Percentiles rank a stretch among this genome's conserved stretches.
Conservation (phyloP, 2,797 vertebrate species). For the Sphenodon punctatus region DNA sequence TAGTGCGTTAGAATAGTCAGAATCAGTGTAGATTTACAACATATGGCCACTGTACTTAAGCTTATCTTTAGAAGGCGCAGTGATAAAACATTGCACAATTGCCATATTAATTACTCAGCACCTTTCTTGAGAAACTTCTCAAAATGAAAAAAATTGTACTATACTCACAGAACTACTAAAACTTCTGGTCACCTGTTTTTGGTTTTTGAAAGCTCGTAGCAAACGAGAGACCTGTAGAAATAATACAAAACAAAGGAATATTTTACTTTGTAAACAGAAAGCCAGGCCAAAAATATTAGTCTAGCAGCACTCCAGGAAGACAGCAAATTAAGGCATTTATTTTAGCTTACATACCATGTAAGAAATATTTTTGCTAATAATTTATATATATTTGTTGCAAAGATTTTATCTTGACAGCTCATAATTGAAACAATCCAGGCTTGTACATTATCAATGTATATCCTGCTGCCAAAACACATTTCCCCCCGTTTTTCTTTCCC, state of each 20-base stretch:
- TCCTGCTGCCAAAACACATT: not conserved
- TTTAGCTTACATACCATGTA: not conserved
- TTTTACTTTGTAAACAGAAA: not conserved
- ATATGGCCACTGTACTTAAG: not conserved
- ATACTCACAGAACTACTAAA: slow-evolving; percentile 89
- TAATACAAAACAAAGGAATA: slow-evolving; percentile 15
- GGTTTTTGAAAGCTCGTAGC: slow-evolving; percentile 82
- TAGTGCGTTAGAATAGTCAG: not conserved
- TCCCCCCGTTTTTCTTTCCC: not conserved
- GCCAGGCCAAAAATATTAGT: not conserved
- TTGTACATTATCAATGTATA: no score
- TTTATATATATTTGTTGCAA: fast-evolving
- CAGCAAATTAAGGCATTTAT: not conserved
- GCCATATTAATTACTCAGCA: slow-evolving; percentile 13
- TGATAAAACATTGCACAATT: not conserved
- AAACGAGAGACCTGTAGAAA: slow-evolving; percentile 83
- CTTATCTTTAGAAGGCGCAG: not conserved
- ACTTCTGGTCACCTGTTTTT: slow-evolving; percentile 81
- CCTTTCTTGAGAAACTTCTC: slow-evolving; percentile 78
- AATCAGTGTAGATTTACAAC: not conserved
- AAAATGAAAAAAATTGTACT: slow-evolving; percentile 60
- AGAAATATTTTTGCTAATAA: not conserved
- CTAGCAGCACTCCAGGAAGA: not conserved
- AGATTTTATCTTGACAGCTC: no score
- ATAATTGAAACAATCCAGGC: no score